A percentile compares a stretch with the other conserved stretches of the same genome.
Evolutionary conservation across 1,140 invertebrate species (phyloP).

Genomic region (Saxidomus purpurata): DNA sequence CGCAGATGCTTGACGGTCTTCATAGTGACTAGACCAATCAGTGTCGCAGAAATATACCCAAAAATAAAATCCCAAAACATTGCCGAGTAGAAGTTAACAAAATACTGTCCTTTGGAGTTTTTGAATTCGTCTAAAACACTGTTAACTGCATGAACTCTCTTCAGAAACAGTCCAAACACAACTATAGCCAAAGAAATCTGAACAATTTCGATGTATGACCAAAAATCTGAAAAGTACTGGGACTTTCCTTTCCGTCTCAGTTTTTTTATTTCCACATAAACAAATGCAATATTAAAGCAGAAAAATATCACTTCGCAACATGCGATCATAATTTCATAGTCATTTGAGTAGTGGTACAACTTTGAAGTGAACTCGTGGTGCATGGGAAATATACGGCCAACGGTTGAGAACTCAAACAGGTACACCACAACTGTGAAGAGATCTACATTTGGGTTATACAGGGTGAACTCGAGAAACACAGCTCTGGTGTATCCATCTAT

Average conservation of each 20-base stretch:
- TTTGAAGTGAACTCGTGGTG: slow-evolving; percentile 66
- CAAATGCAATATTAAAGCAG: slow-evolving; percentile 37
- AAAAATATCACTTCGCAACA: slow-evolving; percentile 59
- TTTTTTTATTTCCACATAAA: slow-evolving; percentile 59
- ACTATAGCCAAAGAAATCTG: slow-evolving; percentile 45
- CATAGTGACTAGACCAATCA: slow-evolving; percentile 43
- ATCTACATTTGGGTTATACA: slow-evolving; percentile 85
- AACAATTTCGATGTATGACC: slow-evolving; percentile 51
- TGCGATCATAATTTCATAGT: slow-evolving; percentile 48
- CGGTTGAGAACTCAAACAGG: slow-evolving; percentile 64
- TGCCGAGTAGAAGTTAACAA: slow-evolving; percentile 61
- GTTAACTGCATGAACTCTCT: slow-evolving; percentile 39
- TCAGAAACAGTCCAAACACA: slow-evolving; percentile 49
- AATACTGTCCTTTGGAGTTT: slow-evolving; percentile 12
- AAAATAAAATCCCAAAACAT: slow-evolving; percentile 54
- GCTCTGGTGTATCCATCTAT: slow-evolving; percentile 86
- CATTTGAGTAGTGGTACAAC: slow-evolving; percentile 51
- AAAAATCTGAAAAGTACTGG: slow-evolving; percentile 63
- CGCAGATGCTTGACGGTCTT: slow-evolving; percentile 59
- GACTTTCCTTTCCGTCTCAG: slow-evolving; percentile 1
- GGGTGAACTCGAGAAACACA: slow-evolving; percentile 87
- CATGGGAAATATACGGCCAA: slow-evolving; percentile 53
- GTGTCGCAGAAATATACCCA: slow-evolving; percentile 37
- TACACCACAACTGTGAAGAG: slow-evolving; percentile 65
- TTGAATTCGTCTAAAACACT: slow-evolving; percentile 42